These are phyloP conservation scores for Tenualosa thibaudeaui DNA, from an alignment of 2,797 vertebrate genomes.

Conservation along the genomic window DNA sequence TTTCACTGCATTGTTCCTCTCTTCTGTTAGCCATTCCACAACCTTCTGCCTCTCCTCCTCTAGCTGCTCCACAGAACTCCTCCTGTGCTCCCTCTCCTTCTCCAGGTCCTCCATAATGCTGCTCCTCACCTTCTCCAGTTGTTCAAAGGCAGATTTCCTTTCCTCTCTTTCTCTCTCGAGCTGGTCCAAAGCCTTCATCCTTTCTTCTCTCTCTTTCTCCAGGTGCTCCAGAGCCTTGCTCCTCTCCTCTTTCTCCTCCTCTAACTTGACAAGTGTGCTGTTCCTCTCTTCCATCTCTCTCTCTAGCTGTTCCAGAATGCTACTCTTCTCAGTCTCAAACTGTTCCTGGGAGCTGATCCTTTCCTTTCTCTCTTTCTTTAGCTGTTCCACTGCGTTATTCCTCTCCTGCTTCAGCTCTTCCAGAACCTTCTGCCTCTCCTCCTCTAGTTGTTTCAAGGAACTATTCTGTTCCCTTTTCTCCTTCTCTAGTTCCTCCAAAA, in stretches of 20 bases:
- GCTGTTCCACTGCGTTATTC: neutral
- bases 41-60: neutral
- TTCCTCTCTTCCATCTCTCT: neutral
- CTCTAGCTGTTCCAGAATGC: neutral
- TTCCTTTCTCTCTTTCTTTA: conserved; percentile 61
- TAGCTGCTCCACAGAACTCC: neutral
- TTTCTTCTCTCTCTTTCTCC: neutral
- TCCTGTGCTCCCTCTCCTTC: neutral
- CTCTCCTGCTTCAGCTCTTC: neutral
- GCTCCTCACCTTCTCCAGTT: neutral
- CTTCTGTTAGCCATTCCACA: neutral
- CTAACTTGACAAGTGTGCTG: neutral
- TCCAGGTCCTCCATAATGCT: neutral
- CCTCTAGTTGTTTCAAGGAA: conserved; percentile 44
- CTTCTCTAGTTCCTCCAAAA: conserved; percentile 44
- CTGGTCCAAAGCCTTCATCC: neutral
- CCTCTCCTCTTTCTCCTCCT: neutral
- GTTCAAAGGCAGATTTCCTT: neutral
- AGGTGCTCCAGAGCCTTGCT: neutral
- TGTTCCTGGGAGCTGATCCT: neutral
- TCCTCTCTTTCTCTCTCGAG: neutral
- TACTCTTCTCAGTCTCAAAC: too few relatives aligned
- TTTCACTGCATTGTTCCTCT: neutral
- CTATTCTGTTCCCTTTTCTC: conserved; percentile 44
- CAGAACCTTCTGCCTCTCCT: conserved; percentile 38